A percentile compares a stretch with the other conserved stretches of the same genome.
Conservation (phyloP, 2,113 vertebrate genomes). For the Cheilinus undulatus region DNA sequence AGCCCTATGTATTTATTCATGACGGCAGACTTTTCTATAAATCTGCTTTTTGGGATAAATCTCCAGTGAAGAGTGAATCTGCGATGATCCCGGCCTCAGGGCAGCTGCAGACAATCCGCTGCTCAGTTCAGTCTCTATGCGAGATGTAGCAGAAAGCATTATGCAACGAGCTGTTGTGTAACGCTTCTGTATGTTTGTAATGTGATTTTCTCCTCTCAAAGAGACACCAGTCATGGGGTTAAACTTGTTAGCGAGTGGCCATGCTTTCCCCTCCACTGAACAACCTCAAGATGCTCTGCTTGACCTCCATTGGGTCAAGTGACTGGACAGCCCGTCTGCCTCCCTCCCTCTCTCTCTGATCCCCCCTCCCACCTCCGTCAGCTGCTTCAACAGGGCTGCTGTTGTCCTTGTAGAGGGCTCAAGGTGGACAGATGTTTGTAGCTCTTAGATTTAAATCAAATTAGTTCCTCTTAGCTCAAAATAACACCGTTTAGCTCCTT, state of each 20-base stretch:
- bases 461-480: neutral
- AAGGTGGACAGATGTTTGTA: slow-evolving; percentile 17
- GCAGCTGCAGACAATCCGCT: slow-evolving; percentile 55
- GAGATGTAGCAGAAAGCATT: slow-evolving; percentile 58
- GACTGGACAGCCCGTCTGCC: slow-evolving; percentile 1
- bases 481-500: neutral
- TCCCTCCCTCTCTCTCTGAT: slow-evolving; percentile 2
- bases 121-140: slow-evolving; percentile 43
- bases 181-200: slow-evolving; percentile 66
- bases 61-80: slow-evolving; percentile 21
- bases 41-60: slow-evolving; percentile 15
- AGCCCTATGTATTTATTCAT: neutral
- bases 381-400: slow-evolving; percentile 23
- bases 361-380: slow-evolving; percentile 1
- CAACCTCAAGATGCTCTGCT: slow-evolving; percentile 27
- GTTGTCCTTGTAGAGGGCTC: slow-evolving; percentile 27
- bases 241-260: slow-evolving; percentile 57
- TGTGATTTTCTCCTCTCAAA: slow-evolving; percentile 66
- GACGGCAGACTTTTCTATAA: neutral
- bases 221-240: slow-evolving; percentile 63
- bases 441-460: neutral
- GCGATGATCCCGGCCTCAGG: slow-evolving; percentile 17
- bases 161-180: slow-evolving; percentile 77
- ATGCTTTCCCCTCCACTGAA: slow-evolving; percentile 12
- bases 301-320: slow-evolving; percentile 39